These are phyloP conservation scores for Neodiprion fabricii DNA, from an alignment of 1,140 invertebrate species.

Conservation along the genomic window DNA sequence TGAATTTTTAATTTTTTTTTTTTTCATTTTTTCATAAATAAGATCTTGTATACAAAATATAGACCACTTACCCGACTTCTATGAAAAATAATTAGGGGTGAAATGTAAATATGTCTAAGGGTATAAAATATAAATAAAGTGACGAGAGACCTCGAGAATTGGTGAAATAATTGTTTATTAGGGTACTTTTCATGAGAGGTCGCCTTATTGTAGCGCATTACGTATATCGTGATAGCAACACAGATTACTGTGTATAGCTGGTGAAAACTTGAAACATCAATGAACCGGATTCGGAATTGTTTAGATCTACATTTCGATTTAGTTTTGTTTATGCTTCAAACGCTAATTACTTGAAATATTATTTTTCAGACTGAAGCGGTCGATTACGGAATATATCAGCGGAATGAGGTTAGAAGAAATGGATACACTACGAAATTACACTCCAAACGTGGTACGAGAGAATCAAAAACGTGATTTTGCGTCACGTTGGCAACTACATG, in stretches of 20 bases:
- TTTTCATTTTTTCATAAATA: neutral
- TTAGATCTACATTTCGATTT: no score
- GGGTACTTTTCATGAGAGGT: constrained; percentile 11
- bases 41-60: neutral
- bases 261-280: no score
- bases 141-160: constrained; percentile 15
- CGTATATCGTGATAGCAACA: no score
- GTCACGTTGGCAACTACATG: neutral
- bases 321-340: no score
- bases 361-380: constrained; percentile 32
- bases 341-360: neutral
- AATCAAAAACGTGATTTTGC: neutral
- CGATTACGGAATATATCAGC: constrained; percentile 9
- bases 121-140: constrained; percentile 30
- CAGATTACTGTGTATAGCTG: no score
- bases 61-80: no score
- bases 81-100: constrained; percentile 31
- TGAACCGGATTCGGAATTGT: no score
- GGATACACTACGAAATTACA: neutral
- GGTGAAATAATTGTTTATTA: constrained; percentile 31
- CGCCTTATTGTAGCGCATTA: neutral
- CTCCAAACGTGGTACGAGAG: neutral
- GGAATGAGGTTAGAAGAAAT: constrained; percentile 28
- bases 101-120: constrained; percentile 41
- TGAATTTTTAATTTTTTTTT: no score